Evolutionary conservation across 2,888 invertebrate species (phyloP).

Genomic region (Heteromurus nitidus): DNA sequence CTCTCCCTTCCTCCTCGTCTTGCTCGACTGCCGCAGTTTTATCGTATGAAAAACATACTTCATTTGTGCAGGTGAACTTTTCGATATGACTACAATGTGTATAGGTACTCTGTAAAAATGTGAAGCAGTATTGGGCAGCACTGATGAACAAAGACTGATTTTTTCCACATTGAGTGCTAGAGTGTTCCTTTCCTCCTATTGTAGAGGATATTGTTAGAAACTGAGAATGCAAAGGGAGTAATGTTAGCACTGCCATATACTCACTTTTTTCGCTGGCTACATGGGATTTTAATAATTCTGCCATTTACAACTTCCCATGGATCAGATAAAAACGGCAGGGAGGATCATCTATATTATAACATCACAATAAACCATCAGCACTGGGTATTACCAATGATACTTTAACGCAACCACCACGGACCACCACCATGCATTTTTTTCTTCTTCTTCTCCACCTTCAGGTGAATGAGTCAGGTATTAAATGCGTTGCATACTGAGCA

Average conservation of each 20-base stretch:
- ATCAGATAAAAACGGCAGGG: slow-evolving; percentile 33
- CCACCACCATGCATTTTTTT: background rate
- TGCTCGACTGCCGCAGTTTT: slow-evolving; percentile 21
- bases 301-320: slow-evolving; percentile 54
- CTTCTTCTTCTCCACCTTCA: no score
- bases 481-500: no score
- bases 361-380: background rate
- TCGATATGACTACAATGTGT: background rate
- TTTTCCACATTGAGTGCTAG: background rate
- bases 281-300: slow-evolving; percentile 48
- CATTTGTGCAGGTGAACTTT: slow-evolving; percentile 3
- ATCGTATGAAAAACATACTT: slow-evolving; percentile 2
- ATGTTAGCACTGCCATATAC: background rate
- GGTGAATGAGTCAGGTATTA: slow-evolving; percentile 9
- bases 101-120: background rate
- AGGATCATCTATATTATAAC: slow-evolving; percentile 8
- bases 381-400: slow-evolving; percentile 6
- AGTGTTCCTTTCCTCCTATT: background rate
- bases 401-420: background rate
- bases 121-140: background rate
- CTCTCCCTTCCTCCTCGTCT: background rate
- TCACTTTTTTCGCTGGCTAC: slow-evolving; percentile 2
- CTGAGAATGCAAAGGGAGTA: no score
- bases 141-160: slow-evolving; percentile 12
- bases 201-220: background rate